Percentiles rank a stretch among this genome's conserved stretches.
Evolutionary conservation across 2,888 invertebrate genomes (phyloP).

Genomic region (Habrosyne pyritoides): DNA sequence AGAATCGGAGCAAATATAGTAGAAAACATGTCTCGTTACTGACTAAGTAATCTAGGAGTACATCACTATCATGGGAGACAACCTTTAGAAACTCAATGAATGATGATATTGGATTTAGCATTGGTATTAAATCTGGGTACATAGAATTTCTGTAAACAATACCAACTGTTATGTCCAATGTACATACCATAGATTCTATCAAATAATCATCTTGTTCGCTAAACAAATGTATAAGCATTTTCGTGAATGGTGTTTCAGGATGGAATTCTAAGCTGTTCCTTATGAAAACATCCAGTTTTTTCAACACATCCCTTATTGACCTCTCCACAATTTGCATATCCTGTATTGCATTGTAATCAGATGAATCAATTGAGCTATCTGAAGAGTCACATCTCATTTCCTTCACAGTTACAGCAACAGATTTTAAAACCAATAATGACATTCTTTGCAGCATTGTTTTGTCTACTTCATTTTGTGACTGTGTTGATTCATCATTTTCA

Average conservation of each 20-base stretch:
- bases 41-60: constrained; percentile 92
- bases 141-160: constrained; percentile 92
- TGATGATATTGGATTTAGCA: constrained; percentile 93
- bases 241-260: constrained; percentile 93
- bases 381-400: constrained; percentile 94
- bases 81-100: constrained; percentile 93
- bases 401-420: constrained; percentile 94
- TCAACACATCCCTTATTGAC: constrained; percentile 92
- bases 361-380: constrained; percentile 92
- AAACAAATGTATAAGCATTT: constrained; percentile 94
- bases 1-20: constrained; percentile 91
- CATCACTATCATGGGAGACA: constrained; percentile 91
- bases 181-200: constrained; percentile 96
- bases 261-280: constrained; percentile 92
- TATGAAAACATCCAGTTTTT: constrained; percentile 92
- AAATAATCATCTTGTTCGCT: constrained; percentile 96
- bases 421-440: constrained; percentile 93
- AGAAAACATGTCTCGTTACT: constrained; percentile 96
- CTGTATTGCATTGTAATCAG: constrained; percentile 93
- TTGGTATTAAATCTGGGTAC: constrained; percentile 90
- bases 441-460: constrained; percentile 93
- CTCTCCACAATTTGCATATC: constrained; percentile 95
- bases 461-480: constrained; percentile 83
- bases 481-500: constrained; percentile 65
- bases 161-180: constrained; percentile 93